Evolutionary conservation across 1,140 invertebrate genomes (phyloP).

Genomic region (Planococcus citri): DNA sequence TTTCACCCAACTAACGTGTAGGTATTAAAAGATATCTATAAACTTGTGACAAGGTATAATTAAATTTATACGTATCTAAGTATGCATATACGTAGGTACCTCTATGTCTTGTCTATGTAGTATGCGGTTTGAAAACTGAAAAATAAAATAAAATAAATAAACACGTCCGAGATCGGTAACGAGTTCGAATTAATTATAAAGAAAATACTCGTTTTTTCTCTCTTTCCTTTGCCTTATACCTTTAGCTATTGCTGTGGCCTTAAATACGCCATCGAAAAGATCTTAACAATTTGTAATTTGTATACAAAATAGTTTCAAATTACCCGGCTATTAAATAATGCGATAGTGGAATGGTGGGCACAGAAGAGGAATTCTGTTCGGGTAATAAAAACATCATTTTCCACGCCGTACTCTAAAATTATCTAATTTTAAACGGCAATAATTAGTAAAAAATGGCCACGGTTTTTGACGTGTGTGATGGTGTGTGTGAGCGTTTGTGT

Average conservation of each 20-base stretch:
- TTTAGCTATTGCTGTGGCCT: too few relatives aligned
- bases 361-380: neutral
- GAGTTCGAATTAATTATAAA: neutral
- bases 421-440: constrained; percentile 3
- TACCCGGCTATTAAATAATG: neutral
- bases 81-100: too few relatives aligned
- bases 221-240: too few relatives aligned
- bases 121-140: too few relatives aligned
- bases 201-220: neutral
- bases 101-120: too few relatives aligned
- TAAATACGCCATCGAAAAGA: neutral
- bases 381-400: constrained; percentile 8
- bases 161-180: neutral
- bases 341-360: neutral
- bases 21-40: too few relatives aligned
- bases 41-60: neutral
- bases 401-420: neutral
- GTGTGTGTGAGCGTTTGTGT: too few relatives aligned
- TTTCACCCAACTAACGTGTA: neutral
- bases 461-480: neutral
- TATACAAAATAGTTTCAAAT: neutral
- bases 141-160: neutral
- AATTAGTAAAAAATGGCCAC: neutral
- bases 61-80: neutral
- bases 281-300: constrained; percentile 1